Conservation (phyloP, 2,888 invertebrate species). For the Idaea aversata region DNA sequence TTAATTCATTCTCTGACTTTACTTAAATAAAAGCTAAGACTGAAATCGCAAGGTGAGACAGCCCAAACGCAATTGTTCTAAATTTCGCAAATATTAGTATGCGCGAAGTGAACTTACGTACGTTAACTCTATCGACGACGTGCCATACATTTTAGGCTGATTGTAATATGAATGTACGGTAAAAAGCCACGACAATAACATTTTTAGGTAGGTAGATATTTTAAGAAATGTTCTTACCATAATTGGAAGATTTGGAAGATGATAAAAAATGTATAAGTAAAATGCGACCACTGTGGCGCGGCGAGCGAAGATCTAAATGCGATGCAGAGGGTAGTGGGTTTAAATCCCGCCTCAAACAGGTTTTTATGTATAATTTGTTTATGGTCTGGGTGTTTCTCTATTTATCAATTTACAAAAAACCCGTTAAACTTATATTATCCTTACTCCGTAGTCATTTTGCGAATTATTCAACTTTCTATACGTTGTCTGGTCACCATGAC, state of each 20-base stretch:
- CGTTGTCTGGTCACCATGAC: no score
- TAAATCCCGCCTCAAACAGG: no score
- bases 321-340: no score
- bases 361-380: no score
- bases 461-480: no score
- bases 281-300: background rate
- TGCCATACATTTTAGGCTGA: constrained; percentile 28
- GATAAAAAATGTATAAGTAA: background rate
- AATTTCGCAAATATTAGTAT: constrained; percentile 50
- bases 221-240: background rate
- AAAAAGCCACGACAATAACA: background rate
- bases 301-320: no score
- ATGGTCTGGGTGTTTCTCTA: no score
- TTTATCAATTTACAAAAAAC: no score
- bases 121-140: constrained; percentile 42
- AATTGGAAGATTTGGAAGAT: no score
- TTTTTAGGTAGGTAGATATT: background rate
- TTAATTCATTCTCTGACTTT: background rate
- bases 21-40: background rate
- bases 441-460: no score
- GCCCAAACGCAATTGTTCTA: constrained; percentile 33
- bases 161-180: constrained; percentile 9
- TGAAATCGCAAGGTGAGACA: constrained; percentile 27
- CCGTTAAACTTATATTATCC: no score
- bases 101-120: constrained; percentile 29